These are phyloP conservation scores for Porites lobata DNA, from an alignment of 92 coral and sea anemone genomes.

Conservation along the genomic window DNA sequence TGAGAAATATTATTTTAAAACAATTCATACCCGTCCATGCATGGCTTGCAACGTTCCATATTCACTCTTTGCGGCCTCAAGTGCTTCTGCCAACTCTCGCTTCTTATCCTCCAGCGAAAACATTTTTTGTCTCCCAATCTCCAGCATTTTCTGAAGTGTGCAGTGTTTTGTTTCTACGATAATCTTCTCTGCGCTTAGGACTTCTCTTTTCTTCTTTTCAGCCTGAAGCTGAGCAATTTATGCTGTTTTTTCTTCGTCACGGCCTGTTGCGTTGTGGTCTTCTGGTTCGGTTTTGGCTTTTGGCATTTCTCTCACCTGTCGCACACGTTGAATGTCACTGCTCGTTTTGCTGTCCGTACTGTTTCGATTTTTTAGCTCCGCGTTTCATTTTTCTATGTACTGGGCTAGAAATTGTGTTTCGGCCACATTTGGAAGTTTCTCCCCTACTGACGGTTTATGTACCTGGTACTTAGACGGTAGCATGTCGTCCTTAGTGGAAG, in stretches of 20 bases:
- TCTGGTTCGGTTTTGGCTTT: too few relatives aligned
- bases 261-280: background rate
- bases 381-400: background rate
- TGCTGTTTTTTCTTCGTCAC: background rate
- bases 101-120: background rate
- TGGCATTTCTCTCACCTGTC: too few relatives aligned
- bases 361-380: background rate
- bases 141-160: slow-evolving; percentile 9
- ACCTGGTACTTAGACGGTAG: background rate
- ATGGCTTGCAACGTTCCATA: background rate
- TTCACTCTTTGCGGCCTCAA: slow-evolving; percentile 6
- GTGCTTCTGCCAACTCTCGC: slow-evolving; percentile 18
- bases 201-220: slow-evolving; percentile 27
- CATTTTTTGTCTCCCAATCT: background rate
- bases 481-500: slow-evolving; percentile 2
- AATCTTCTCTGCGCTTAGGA: slow-evolving; percentile 1
- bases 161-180: slow-evolving; percentile 5
- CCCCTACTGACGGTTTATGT: background rate
- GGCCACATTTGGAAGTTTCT: background rate
- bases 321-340: too few relatives aligned
- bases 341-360: too few relatives aligned
- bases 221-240: slow-evolving; percentile 10
- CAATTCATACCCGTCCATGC: too few relatives aligned
- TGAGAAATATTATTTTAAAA: too few relatives aligned
- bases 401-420: slow-evolving; percentile 18